Conservation (phyloP, 2,113 vertebrate species). For the Azemiops feae region DNA sequence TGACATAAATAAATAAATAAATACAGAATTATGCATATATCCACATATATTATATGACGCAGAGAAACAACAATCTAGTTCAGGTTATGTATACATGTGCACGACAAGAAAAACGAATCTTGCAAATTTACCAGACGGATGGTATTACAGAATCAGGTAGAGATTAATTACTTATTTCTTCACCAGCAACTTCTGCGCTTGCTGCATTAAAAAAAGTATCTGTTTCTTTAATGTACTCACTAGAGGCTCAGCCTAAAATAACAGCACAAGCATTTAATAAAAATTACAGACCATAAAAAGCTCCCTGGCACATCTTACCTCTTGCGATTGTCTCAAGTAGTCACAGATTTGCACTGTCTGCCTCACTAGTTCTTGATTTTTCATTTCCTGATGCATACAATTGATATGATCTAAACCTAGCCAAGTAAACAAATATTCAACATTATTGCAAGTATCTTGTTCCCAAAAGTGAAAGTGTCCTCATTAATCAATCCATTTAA, state of each 20-base stretch:
- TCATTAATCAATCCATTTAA: background rate
- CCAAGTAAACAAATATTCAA: slow-evolving; percentile 41
- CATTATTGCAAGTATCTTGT: background rate
- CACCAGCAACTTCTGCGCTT: accelerated
- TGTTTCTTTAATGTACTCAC: background rate
- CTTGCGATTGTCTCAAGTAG: slow-evolving; percentile 56
- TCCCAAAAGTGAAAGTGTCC: background rate
- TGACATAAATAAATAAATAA: no score
- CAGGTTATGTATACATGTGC: no score
- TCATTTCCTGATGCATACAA: slow-evolving; percentile 71
- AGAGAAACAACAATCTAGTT: no score
- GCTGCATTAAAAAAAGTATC: slow-evolving; percentile 4
- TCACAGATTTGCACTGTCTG: slow-evolving; percentile 58
- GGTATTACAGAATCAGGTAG: no score
- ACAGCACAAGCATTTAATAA: background rate
- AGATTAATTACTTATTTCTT: slow-evolving; percentile 27
- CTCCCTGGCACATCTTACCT: slow-evolving; percentile 60
- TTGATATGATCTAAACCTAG: slow-evolving; percentile 79
- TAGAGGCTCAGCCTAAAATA: background rate
- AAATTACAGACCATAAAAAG: background rate
- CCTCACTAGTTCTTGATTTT: slow-evolving; percentile 51
- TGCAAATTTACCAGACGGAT: no score
- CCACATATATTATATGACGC: no score
- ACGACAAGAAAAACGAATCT: no score
- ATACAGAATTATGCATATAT: no score